Conservation (phyloP, 2,113 vertebrate species). For the Cottus gobio region DNA sequence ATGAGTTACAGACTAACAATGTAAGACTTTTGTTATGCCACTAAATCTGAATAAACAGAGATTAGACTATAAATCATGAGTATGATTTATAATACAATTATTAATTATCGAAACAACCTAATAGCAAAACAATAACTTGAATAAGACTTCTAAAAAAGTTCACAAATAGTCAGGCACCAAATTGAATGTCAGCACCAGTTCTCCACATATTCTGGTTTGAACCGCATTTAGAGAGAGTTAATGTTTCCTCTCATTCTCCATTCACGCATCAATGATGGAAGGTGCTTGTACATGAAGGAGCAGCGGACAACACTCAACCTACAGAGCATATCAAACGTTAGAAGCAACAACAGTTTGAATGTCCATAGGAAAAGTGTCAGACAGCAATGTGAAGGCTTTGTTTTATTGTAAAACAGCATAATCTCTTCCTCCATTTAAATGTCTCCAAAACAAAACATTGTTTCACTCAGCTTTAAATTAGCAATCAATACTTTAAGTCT, state of each 20-base stretch:
- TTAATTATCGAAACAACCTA: background rate
- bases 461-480: background rate
- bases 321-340: background rate
- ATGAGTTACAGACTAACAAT: no score
- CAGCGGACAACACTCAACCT: background rate
- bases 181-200: background rate
- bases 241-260: background rate
- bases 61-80: background rate
- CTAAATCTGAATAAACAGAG: background rate
- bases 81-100: background rate
- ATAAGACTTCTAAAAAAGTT: background rate
- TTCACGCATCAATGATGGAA: background rate
- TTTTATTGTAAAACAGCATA: background rate
- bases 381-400: background rate
- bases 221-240: background rate
- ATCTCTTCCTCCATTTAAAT: background rate
- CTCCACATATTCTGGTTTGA: background rate
- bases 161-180: background rate
- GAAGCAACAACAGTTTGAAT: background rate
- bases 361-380: background rate
- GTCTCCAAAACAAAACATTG: background rate
- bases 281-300: background rate
- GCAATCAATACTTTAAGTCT: background rate
- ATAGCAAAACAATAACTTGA: no score
- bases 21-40: no score